Base-by-base conservation (phyloP, 2,113 vertebrate genomes). In the Shinisaurus crocodilurus region DNA sequence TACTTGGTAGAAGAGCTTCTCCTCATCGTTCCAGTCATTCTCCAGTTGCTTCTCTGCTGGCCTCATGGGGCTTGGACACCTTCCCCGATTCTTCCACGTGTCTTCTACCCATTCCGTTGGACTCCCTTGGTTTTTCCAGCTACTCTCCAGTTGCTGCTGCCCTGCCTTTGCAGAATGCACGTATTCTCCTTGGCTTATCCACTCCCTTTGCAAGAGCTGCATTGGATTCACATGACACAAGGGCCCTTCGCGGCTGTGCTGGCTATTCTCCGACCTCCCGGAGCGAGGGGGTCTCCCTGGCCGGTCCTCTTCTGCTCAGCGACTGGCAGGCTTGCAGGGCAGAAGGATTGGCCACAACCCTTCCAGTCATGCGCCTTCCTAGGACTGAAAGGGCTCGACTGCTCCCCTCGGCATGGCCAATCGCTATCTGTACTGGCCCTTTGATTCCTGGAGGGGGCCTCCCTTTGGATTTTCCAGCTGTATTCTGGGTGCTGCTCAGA, bases 41-140 rank as follows among this genome's bases (percentile, higher is more conserved):
- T 95, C 95, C 88, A 95, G 10, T 34, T 94, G 93, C 77, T 94
- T 95, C 43, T 95, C 94, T 37, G 92, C 94, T 37, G 92, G 86
- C 70, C 82, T 82, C 32, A 25, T 5, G 3, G 54, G 89, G 93
- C 88, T 90, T 72, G n/a, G 90, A 85, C 76, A 43, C 25, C 45
- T 85, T 40, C 32, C 74, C 48, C 32, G 75, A 8, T 57, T 50
- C 29, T 43, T 23, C 75, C 63, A 23, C 29, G 57, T 23, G 23
- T 85, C 83, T 34, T 85, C 89, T 3, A 32, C 7, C 89, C 83
- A 70, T 54, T 40, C 81, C 57, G 0, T 54, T 48, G 45, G 1
- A 1, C 25, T 67, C 60, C 86, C 18, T 0, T n/a, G 70, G 40
- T 16, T 65, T 70, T 93, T 93, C 94, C 93, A 86, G 25, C 77